Conservation (phyloP, 2,888 invertebrate genomes). For the Latrodectus elegans region DNA sequence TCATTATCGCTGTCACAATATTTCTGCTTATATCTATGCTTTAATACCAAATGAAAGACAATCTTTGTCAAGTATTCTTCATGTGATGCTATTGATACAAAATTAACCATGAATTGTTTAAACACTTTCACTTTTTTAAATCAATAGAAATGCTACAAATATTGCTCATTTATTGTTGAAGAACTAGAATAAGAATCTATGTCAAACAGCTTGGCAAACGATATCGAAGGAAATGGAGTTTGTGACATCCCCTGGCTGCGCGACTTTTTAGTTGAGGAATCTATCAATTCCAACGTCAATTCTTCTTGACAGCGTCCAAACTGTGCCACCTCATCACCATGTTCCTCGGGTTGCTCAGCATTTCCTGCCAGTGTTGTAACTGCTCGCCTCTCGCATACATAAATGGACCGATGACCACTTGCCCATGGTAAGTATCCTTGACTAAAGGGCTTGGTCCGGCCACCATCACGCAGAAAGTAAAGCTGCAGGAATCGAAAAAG, state of each 20-base stretch:
- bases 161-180: too few species aligned
- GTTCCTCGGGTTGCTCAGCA: conserved; percentile 73
- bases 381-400: conserved; percentile 74
- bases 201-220: too few species aligned
- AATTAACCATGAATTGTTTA: too few species aligned
- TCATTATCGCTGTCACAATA: too few species aligned
- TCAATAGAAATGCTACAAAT: too few species aligned
- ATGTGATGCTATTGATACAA: too few species aligned
- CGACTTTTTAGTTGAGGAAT: background rate
- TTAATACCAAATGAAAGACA: too few species aligned
- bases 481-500: conserved; percentile 73
- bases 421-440: conserved; percentile 72
- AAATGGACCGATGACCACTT: conserved; percentile 73
- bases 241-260: background rate
- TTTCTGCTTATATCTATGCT: too few species aligned
- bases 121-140: too few species aligned
- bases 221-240: too few species aligned
- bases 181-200: too few species aligned
- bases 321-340: conserved; percentile 67
- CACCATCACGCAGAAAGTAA: conserved; percentile 72
- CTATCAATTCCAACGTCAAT: background rate
- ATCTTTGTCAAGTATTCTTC: too few species aligned
- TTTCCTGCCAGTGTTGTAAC: conserved; percentile 74
- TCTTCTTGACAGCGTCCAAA: conserved; percentile 43
- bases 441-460: conserved; percentile 56